Evolutionary conservation across 2,888 invertebrate species (phyloP).

Genomic region (Leptothorax acervorum): DNA sequence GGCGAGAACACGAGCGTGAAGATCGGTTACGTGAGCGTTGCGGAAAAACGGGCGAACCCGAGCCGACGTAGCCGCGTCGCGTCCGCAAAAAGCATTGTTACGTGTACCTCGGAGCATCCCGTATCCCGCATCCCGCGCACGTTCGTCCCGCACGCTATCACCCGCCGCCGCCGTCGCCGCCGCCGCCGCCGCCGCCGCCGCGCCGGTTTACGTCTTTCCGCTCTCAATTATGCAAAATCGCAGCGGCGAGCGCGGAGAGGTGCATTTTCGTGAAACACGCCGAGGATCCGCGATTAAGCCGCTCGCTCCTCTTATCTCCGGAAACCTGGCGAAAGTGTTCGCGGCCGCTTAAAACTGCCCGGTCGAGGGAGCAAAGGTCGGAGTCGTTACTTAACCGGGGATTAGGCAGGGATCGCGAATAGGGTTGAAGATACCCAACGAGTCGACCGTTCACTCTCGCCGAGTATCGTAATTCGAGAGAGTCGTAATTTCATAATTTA

Average conservation of each 20-base stretch:
- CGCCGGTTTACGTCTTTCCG: background rate
- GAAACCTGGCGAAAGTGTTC: background rate
- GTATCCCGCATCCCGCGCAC: conserved; percentile 6
- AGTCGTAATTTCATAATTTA: background rate
- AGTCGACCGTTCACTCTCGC: background rate
- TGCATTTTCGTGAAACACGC: conserved; percentile 24
- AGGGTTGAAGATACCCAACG: background rate
- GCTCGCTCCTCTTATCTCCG: background rate
- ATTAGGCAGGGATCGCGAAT: background rate
- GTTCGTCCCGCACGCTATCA: conserved; percentile 25
- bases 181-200: no score
- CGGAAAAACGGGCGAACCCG: conserved; percentile 48
- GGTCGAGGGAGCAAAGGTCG: background rate
- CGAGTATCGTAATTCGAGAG: background rate
- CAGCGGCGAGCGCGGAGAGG: background rate
- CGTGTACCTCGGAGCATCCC: background rate
- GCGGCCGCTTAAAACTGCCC: background rate
- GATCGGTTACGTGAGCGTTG: conserved; percentile 32
- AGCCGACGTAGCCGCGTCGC: conserved; percentile 50
- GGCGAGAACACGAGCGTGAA: conserved; percentile 15
- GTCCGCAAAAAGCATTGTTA: conserved; percentile 19
- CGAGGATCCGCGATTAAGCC: background rate
- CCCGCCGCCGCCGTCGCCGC: background rate
- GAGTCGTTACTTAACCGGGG: background rate
- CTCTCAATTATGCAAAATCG: conserved; percentile 48